A percentile compares a stretch with the other conserved stretches of the same genome.
These are phyloP conservation scores for Syrrhaptes paradoxus DNA, from an alignment of 2,113 vertebrate genomes.

Conservation along the genomic window DNA sequence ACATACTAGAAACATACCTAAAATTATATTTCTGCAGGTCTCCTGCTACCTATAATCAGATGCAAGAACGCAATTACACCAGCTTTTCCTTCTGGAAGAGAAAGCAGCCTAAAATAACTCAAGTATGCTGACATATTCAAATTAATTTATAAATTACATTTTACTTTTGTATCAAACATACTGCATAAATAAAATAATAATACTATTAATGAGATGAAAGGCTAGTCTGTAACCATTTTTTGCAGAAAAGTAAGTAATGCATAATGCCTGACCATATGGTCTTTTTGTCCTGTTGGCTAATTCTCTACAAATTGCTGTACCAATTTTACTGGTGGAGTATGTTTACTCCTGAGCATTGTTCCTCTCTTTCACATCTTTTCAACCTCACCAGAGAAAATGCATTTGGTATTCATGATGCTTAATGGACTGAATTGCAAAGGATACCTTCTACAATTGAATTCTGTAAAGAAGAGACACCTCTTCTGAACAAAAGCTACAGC, in stretches of 20 bases:
- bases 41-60: constrained; percentile 4
- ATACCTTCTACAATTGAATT: neutral
- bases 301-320: constrained; percentile 58
- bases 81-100: neutral
- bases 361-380: constrained; percentile 6
- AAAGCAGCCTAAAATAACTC: constrained; percentile 10
- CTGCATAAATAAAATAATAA: constrained; percentile 41
- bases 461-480: neutral
- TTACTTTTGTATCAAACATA: constrained; percentile 4
- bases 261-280: constrained; percentile 35
- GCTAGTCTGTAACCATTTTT: neutral
- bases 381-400: constrained; percentile 1
- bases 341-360: constrained; percentile 42
- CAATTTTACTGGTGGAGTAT: constrained; percentile 42
- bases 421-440: neutral
- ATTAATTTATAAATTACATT: constrained; percentile 22
- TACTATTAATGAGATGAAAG: constrained; percentile 31
- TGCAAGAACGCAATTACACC: neutral
- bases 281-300: constrained; percentile 48
- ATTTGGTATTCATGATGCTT: neutral
- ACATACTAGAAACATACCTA: neutral
- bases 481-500: neutral
- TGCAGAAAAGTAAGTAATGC: constrained; percentile 15
- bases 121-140: neutral
- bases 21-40: neutral